Percentiles rank a stretch among this genome's conserved stretches.
Conservation (phyloP, 2,113 vertebrate genomes). For the Pithys albifrons region DNA sequence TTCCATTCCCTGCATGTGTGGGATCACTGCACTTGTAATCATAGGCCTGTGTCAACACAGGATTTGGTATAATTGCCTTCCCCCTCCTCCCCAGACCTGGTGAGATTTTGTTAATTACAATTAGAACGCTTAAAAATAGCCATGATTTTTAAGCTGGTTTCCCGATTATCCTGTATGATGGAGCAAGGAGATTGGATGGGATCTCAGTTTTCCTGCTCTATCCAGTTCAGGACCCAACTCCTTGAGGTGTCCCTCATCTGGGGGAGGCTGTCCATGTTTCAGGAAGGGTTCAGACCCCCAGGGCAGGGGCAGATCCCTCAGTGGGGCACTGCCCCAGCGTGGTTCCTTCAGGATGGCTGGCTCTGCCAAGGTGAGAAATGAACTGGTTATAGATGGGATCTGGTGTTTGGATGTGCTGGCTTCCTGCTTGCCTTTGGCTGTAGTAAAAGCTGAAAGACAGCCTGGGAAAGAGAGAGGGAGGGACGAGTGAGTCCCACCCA, state of each 20-base stretch:
- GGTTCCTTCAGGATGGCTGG: not conserved
- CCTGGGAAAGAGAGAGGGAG: not conserved
- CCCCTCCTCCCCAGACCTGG: not conserved
- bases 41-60: not conserved
- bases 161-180: accelerated
- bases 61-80: not conserved
- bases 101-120: not conserved
- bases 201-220: not conserved
- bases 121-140: not conserved
- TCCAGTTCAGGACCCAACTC: not conserved
- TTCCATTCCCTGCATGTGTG: not conserved
- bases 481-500: accelerated
- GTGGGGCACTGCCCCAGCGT: not conserved
- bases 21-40: not conserved
- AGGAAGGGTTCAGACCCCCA: not conserved
- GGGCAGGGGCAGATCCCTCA: not conserved
- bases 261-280: not conserved
- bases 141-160: not conserved
- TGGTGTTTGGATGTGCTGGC: not conserved
- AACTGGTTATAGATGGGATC: accelerated
- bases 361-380: accelerated
- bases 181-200: not conserved
- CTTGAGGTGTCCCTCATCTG: accelerated
- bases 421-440: not conserved
- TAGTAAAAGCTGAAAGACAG: accelerated